Percentiles rank a stretch among this genome's conserved stretches.
Evolutionary conservation across 2,888 invertebrate species (phyloP).

Genomic region (Drosophila limbata): DNA sequence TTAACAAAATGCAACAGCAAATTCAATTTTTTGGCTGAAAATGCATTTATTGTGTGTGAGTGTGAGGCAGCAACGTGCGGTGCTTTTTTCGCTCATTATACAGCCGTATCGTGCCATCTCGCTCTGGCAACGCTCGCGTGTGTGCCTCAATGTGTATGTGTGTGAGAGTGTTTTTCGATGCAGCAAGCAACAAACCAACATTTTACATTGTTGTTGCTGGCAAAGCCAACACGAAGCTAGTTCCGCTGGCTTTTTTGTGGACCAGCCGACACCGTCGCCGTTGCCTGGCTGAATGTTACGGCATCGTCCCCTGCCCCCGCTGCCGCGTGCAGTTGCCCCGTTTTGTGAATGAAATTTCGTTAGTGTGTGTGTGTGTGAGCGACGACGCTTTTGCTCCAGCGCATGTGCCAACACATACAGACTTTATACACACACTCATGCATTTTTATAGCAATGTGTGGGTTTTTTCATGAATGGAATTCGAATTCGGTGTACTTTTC

Average conservation of each 20-base stretch:
- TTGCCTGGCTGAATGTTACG: slow-evolving; percentile 67
- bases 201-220: slow-evolving; percentile 47
- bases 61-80: slow-evolving; percentile 65
- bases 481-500: slow-evolving; percentile 81
- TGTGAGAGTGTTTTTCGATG: slow-evolving; percentile 52
- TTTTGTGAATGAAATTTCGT: slow-evolving; percentile 80
- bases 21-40: slow-evolving; percentile 55
- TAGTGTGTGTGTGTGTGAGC: slow-evolving; percentile 42
- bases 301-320: slow-evolving; percentile 63
- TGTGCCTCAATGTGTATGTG: slow-evolving; percentile 32
- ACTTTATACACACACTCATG: slow-evolving; percentile 40
- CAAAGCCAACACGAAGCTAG: slow-evolving; percentile 65
- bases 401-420: slow-evolving; percentile 69
- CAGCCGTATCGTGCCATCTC: slow-evolving; percentile 52
- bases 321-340: slow-evolving; percentile 69
- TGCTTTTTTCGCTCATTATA: slow-evolving; percentile 49
- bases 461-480: slow-evolving; percentile 82
- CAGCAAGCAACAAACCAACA: slow-evolving; percentile 70
- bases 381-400: slow-evolving; percentile 63
- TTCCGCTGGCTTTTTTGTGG: slow-evolving; percentile 63
- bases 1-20: slow-evolving; percentile 48
- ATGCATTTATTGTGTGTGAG: slow-evolving; percentile 65
- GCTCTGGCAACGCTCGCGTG: slow-evolving; percentile 56
- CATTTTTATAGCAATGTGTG: slow-evolving; percentile 67
- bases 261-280: slow-evolving; percentile 47